Conservation (phyloP, 2,797 vertebrate species). For the Scarus forsteni region DNA sequence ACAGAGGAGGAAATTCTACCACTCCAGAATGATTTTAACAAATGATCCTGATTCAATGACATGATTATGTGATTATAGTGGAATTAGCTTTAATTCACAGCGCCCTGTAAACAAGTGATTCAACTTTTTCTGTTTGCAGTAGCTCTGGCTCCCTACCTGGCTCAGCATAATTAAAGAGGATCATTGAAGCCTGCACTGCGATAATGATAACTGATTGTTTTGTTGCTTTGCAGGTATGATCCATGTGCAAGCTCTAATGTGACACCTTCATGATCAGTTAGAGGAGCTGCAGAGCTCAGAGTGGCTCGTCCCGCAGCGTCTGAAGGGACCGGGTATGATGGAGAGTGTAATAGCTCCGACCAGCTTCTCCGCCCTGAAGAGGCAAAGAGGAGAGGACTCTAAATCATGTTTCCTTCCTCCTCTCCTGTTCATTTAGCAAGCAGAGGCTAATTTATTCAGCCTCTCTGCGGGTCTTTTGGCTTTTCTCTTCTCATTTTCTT, state of each 20-base stretch:
- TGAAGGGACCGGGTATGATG: conserved; percentile 47
- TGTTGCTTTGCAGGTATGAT: conserved; percentile 35
- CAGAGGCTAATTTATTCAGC: conserved; percentile 65
- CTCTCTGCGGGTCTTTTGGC: conserved; percentile 57
- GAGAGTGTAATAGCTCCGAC: conserved; percentile 57
- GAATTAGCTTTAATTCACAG: conserved; percentile 41
- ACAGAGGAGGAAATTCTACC: background rate
- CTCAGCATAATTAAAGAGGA: conserved; percentile 36
- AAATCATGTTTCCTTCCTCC: conserved; percentile 65
- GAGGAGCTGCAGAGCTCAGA: conserved; percentile 23
- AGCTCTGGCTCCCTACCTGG: conserved; percentile 26
- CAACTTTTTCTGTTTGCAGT: conserved; percentile 13
- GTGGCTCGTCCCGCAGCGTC: conserved; percentile 28
- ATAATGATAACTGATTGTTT: conserved; percentile 59
- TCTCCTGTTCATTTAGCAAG: conserved; percentile 54
- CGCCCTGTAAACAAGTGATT: conserved; percentile 47
- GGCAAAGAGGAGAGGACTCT: conserved; percentile 43
- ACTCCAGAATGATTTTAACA: conserved; percentile 13
- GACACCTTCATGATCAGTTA: conserved; percentile 50
- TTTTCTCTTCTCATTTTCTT: conserved; percentile 59
- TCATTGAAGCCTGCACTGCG: conserved; percentile 51
- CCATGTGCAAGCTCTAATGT: conserved; percentile 32
- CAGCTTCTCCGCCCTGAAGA: conserved; percentile 58
- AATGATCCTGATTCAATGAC: conserved; percentile 30
- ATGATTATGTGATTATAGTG: conserved; percentile 46